Percentiles rank a stretch among this genome's conserved stretches.
Conservation (phyloP, 2,888 invertebrate genomes). For the Heliconius cydno region DNA sequence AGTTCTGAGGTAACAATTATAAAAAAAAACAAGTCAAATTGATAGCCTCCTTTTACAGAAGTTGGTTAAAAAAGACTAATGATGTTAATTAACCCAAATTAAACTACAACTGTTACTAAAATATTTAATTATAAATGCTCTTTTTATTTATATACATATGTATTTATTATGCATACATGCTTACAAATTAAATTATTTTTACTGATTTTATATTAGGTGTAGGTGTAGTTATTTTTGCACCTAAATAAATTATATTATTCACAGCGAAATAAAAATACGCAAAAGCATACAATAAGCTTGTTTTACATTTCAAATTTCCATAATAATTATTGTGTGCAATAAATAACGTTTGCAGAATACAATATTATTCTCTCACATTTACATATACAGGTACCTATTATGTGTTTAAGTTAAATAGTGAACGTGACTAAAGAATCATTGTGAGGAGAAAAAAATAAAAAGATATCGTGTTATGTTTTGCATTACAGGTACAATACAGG, state of each 20-base stretch:
- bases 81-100: background rate
- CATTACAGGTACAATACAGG: background rate
- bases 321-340: conserved; percentile 20
- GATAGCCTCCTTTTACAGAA: too few species aligned
- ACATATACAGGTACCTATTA: conserved; percentile 16
- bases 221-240: background rate
- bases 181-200: background rate
- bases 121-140: background rate
- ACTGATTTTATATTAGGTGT: background rate
- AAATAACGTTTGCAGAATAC: conserved; percentile 9
- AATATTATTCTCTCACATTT: conserved; percentile 9
- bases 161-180: too few species aligned
- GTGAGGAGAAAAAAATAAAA: conserved; percentile 10
- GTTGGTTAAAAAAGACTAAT: background rate
- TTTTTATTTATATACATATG: background rate
- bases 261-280: background rate
- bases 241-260: background rate
- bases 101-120: background rate
- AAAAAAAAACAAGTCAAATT: too few species aligned
- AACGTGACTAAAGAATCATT: conserved; percentile 23
- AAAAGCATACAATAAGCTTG: conserved; percentile 9
- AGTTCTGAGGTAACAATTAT: too few species aligned
- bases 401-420: conserved; percentile 11
- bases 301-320: conserved; percentile 13
- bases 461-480: background rate